Base-by-base conservation (phyloP, 2,888 invertebrate genomes). In the Acrobasis suavella region DNA sequence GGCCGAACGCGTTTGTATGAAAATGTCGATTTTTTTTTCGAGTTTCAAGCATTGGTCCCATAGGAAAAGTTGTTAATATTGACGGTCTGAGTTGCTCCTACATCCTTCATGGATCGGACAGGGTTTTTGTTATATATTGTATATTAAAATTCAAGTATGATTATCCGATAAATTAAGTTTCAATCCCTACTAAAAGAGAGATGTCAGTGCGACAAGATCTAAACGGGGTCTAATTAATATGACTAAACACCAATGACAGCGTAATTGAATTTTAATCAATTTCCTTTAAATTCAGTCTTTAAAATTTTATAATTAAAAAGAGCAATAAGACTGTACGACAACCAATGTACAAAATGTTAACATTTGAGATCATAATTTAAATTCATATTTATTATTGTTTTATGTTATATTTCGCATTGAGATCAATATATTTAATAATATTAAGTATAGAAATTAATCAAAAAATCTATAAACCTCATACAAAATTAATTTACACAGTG, bases 261-360 rank as follows among this genome's bases (percentile, higher is more conserved):
- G 72, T 89, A 90, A 91, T 91, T 90, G 89, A 89, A 87, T 89
- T 86, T 77, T 83, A 84, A 79, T 86, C 82, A 85, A 85, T 80
- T 84, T 83, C 80, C 79, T 80, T 87, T 86, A 82, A 85, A 82
- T 88, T 91, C 91, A 91, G 91, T 91, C 91, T 91, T 91, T 88
- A 87, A 82, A 84, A 85, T 85, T 88, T 82, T 84, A 83, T 78
- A 85, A 86, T 84, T 82, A 85, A 67, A 85, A 83, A 76, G 74
- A 85, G 72, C 79, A 82, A 78, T 69, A 72, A 75, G 75, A 80
- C 76, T 74, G 63, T 73, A 73, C 64, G 73, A 81, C 81, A 81
- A 81, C 76, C 76, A 79, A 81, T 77, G 69, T 78, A 80, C 69
- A 77, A 78, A 70, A 60, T 64, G 70, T 71, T 69, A 75, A 71